Percentiles rank a stretch among this genome's conserved stretches.
phyloP scores from a whole-genome alignment of 2,113 vertebrate genomes.

The Strix aluco region DNA sequence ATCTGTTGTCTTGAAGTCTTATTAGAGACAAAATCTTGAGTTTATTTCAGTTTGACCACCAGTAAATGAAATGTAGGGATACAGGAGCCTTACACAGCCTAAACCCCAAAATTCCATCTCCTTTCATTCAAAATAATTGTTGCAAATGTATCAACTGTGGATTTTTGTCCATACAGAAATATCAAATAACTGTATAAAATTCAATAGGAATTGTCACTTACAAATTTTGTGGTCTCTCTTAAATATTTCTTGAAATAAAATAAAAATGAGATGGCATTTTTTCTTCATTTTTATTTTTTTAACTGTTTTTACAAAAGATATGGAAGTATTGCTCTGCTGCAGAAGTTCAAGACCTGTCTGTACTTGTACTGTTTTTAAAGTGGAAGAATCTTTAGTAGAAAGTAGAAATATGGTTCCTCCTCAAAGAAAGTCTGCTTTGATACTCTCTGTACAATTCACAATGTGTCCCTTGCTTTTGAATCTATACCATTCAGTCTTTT shows the following conservation, averaged over 20 bases:
- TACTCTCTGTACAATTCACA: background rate
- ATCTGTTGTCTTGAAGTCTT: background rate
- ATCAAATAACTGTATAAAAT: background rate
- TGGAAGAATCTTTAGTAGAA: background rate
- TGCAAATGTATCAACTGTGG: background rate
- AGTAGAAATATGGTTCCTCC: background rate
- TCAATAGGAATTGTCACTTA: background rate
- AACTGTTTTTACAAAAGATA: background rate
- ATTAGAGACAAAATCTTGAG: background rate
- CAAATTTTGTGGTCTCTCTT: background rate
- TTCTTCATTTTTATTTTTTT: background rate
- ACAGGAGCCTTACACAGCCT: background rate
- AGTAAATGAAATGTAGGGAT: background rate
- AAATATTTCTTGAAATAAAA: background rate
- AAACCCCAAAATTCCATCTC: background rate
- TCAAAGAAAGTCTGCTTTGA: background rate
- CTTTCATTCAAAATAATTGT: background rate
- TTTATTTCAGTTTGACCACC: background rate
- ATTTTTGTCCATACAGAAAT: background rate
- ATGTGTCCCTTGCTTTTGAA: background rate
- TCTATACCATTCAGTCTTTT: background rate
- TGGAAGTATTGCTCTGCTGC: background rate
- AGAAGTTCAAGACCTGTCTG: background rate
- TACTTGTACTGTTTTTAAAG: background rate
- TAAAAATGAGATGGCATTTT: fast-evolving